Conservation (phyloP, 2,888 invertebrate species). For the Drosophila anomelani region DNA sequence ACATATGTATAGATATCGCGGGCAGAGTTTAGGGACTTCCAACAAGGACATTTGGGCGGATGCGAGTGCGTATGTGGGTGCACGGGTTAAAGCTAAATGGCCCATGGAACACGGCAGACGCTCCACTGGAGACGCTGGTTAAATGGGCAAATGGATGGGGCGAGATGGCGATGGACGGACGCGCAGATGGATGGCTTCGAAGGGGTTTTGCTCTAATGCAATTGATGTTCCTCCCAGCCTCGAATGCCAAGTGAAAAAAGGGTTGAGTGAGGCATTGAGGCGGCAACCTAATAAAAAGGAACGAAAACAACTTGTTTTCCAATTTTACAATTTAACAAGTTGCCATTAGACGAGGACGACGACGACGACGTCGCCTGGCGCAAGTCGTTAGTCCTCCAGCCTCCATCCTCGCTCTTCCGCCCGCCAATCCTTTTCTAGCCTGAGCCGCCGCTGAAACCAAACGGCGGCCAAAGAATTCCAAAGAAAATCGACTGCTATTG, state of each 20-base stretch:
- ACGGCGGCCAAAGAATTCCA: constrained; percentile 62
- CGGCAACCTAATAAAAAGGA: constrained; percentile 82
- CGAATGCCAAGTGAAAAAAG: constrained; percentile 9
- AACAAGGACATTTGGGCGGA: background rate
- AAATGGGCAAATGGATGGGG: constrained; percentile 11
- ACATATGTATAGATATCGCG: background rate
- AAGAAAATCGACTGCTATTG: constrained; percentile 80
- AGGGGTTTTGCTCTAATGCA: constrained; percentile 68
- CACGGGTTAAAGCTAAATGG: constrained; percentile 77
- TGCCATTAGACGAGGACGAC: constrained; percentile 72
- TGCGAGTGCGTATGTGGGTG: constrained; percentile 13
- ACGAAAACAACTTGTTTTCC: constrained; percentile 83
- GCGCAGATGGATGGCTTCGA: constrained; percentile 22
- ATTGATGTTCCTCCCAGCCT: constrained; percentile 74
- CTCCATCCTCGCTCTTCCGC: background rate
- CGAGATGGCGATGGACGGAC: constrained; percentile 22
- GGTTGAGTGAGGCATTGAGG: constrained; percentile 67
- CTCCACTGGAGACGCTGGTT: constrained; percentile 29
- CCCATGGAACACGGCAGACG: constrained; percentile 64
- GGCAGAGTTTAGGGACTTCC: background rate
- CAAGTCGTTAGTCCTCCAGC: constrained; percentile 67
- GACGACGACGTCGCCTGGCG: constrained; percentile 45
- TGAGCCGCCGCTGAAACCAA: constrained; percentile 40
- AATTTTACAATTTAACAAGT: constrained; percentile 84
- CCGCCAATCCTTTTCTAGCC: constrained; percentile 73